Evolutionary conservation across 2,797 vertebrate genomes (phyloP), one percentile per base, ranked within the genome.

Genomic region (Channa striata): DNA sequence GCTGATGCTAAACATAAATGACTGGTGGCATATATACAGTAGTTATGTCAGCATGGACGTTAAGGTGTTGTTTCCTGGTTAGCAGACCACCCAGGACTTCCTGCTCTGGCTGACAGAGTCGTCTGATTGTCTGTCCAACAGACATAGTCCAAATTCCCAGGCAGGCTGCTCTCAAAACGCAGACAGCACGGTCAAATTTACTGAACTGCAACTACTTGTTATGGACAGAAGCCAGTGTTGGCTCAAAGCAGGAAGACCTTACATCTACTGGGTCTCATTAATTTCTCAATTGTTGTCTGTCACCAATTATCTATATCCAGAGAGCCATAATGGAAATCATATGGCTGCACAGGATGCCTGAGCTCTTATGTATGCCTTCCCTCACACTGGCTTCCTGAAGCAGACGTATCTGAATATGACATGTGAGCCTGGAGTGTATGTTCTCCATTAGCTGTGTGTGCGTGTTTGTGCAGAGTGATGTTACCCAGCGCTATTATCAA

Each of bases 91-190:
- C 92, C 92, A 93, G 67, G 69, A 42, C 4, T 82, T 19, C 43
- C 50, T 6, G 21, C 49, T 19, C 36, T 11, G 74, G 51, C 61
- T 67, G 81, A 87, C 86, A 81, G 75, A 84, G 91, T 89, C 84
- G 90, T 91, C 91, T 68, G 72, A 84, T 85, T 87, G 92, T 93
- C 93, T 90, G 83, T 88, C 83, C 88, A 74, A 62, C 50, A 77
- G 47, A 73, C 85, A 87, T 91, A 76, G 73, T 77, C 72, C 13
- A 61, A 87, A 94, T 93, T 92, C 90, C 77, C 79, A 46, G 39
- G 50, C 67, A n/a, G 57, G 65, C 78, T 59, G 72, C 48, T n/a
- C 30, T 68, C 59, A 44, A 77, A 71, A 68, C 50, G 43, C n/a
- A 74, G 72, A 73, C 75, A 83, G 68, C 63, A 44, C 54, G 64